phyloP scores from a whole-genome alignment of 2,797 vertebrate species.

The Phalanger gymnotis region DNA sequence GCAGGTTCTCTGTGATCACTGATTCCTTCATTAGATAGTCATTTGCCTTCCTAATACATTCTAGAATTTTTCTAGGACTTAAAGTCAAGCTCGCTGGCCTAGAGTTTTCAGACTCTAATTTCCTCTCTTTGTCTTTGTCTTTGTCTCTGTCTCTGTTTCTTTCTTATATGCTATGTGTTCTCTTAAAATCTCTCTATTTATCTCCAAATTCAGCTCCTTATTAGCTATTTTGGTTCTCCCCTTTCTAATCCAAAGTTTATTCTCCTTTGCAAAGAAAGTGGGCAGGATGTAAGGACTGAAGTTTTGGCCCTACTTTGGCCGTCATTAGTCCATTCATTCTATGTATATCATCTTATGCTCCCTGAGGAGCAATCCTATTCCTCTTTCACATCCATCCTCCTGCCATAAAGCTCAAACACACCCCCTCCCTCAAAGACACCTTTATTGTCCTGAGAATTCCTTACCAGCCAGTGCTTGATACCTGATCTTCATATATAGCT shows the following conservation, averaged over 20 bases:
- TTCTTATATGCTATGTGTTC: not conserved
- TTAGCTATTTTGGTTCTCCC: too few relatives aligned
- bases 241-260: not conserved
- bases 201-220: too few relatives aligned
- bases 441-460: not conserved
- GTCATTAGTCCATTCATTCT: not conserved
- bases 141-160: too few relatives aligned
- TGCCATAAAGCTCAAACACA: not conserved
- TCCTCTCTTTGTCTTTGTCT: not conserved
- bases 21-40: not conserved
- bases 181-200: too few relatives aligned
- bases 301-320: not conserved
- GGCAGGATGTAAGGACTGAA: not conserved
- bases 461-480: not conserved
- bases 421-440: too few relatives aligned
- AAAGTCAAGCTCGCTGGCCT: not conserved
- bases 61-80: not conserved
- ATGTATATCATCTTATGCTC: not conserved
- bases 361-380: not conserved
- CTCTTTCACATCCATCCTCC: not conserved
- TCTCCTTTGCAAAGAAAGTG: not conserved
- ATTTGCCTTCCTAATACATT: not conserved
- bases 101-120: not conserved
- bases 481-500: not conserved
- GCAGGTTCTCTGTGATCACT: not conserved